Base-by-base conservation (phyloP, 2,113 vertebrate species). In the Triplophysa tibetana region DNA sequence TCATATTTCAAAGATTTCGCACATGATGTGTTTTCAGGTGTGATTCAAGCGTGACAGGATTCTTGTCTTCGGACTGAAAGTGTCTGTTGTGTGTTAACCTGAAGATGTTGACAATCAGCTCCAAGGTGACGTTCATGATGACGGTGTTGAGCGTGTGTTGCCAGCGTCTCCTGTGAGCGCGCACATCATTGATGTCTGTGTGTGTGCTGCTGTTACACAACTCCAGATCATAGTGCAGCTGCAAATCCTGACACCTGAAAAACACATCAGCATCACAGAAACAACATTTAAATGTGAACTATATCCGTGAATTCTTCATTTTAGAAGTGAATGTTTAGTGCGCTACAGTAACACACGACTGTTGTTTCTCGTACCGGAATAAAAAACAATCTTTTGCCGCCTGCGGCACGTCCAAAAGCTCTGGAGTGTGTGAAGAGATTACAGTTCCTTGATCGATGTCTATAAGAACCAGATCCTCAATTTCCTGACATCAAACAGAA, bases 41-140 rank as follows among this genome's bases (percentile, higher is more conserved):
- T 4, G 29, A 29, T 29, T 45, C 43, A 45, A 10, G 43, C 8
- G 8, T 45, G 9, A 52, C 13, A 52, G 4, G 13, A 16, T 52
- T 52, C 14, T 17, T 17, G 3, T 52, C 2, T 52, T 52, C 14
- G 0, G 12, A 13, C 13, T 52, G 58, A 23, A 23, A 23, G 58
- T 24, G n/a, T 21, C 8, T 21, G 58, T 61, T 4, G n/a, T 17
- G 56, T 58, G 69, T 8, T 17, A 17, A 98, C 98, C 95, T 96
- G 91, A 99, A 98, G 77, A 97, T 92, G 86, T 94, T 93, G 67
- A 99, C 95, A 5, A 98, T 93, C 8, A 99, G 90, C 81, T 98
- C 96, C 68, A 99, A 83, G 4, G 89, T 52, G 0, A 87, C 91
- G 82, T 95, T 93, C 85, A 96, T 95, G 69, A 99, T 93, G 79